Conservation (phyloP, 2,113 vertebrate genomes). For the Brienomyrus longianalis region DNA sequence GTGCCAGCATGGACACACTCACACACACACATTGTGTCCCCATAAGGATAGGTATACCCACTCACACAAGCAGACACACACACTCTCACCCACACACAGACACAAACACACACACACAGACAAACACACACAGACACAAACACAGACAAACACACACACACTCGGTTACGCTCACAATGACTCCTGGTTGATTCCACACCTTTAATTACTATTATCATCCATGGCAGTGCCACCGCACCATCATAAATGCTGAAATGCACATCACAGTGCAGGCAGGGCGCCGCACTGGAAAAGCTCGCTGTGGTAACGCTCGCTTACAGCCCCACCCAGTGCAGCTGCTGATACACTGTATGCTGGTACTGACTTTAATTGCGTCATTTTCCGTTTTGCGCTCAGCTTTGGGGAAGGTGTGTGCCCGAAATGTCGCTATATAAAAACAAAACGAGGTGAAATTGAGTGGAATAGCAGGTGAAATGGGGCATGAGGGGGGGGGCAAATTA, state of each 20-base stretch:
- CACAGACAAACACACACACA: background rate
- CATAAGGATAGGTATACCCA: no score
- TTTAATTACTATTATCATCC: background rate
- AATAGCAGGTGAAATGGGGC: background rate
- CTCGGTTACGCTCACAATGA: background rate
- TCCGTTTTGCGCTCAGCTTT: background rate
- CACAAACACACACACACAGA: background rate
- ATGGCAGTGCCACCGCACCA: background rate
- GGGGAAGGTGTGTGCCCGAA: background rate
- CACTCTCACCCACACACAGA: background rate
- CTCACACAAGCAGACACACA: background rate
- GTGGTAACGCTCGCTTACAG: background rate
- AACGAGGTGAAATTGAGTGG: background rate
- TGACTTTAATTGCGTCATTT: background rate
- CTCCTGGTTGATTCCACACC: background rate
- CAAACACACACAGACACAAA: constrained; percentile 4
- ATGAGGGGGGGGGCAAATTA: background rate
- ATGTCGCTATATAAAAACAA: background rate
- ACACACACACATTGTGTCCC: background rate
- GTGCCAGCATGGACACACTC: background rate
- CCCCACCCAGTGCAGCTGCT: background rate
- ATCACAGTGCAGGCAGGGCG: background rate
- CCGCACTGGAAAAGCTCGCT: background rate
- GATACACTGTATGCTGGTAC: background rate
- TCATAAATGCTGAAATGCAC: background rate